A percentile compares a stretch with the other conserved stretches of the same genome.
Evolutionary conservation across 2,113 vertebrate species (phyloP).

Genomic region (Loxodonta africana): DNA sequence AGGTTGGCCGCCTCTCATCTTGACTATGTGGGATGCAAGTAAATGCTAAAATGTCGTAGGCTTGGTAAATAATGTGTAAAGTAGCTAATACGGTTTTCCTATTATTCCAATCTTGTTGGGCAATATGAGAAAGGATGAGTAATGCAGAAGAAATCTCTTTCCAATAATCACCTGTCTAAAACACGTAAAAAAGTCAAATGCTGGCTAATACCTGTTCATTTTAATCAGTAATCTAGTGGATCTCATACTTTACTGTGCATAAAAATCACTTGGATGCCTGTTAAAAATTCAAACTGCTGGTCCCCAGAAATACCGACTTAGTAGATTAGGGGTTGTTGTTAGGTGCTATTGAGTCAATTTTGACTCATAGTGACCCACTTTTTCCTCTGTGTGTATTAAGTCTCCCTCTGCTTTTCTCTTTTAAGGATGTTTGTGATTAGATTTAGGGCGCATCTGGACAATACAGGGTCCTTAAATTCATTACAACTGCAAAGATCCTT

Average conservation of each 20-base stretch:
- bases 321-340: background rate
- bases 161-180: background rate
- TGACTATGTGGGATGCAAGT: background rate
- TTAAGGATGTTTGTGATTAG: background rate
- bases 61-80: background rate
- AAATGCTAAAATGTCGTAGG: background rate
- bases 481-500: background rate
- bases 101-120: background rate
- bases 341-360: background rate
- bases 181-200: background rate
- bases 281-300: background rate
- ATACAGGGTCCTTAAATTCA: background rate
- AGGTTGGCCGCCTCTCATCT: background rate
- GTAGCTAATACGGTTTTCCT: background rate
- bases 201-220: background rate
- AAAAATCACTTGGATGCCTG: background rate
- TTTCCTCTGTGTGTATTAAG: background rate
- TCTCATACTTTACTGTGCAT: background rate
- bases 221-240: background rate
- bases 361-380: background rate
- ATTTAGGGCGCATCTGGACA: background rate
- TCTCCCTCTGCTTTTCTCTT: background rate
- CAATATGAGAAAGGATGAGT: background rate
- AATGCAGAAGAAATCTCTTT: background rate
- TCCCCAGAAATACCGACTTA: background rate